Evolutionary conservation across 2,113 vertebrate species (phyloP).

Genomic region (Albula glossodonta): DNA sequence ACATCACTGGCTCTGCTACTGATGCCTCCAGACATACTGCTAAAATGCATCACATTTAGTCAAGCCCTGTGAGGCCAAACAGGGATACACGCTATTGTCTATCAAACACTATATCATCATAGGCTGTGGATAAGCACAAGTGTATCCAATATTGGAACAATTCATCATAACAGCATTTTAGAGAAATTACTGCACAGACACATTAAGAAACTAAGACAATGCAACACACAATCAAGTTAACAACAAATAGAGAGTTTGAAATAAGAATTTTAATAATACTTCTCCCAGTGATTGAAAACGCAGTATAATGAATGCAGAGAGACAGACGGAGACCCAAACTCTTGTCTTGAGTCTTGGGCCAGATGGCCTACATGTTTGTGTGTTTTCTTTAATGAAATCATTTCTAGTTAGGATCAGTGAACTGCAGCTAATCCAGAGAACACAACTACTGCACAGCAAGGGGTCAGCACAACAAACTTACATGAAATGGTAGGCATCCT

Average conservation of each 20-base stretch:
- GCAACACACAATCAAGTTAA: constrained; percentile 37
- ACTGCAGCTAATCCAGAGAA: not conserved
- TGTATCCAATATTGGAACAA: too few species aligned
- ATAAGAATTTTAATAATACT: not conserved
- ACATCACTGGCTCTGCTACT: constrained; percentile 16
- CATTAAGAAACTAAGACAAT: constrained; percentile 23
- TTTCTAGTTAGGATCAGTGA: not conserved
- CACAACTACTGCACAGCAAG: not conserved
- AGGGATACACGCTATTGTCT: not conserved
- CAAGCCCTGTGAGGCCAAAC: not conserved
- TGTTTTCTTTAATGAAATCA: constrained; percentile 6
- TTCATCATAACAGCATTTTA: not conserved
- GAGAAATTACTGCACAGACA: not conserved
- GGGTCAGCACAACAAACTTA: not conserved
- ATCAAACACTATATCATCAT: not conserved
- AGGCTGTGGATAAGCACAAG: not conserved
- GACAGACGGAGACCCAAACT: not conserved
- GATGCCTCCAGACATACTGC: constrained; percentile 28
- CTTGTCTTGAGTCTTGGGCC: not conserved
- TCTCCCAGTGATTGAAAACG: not conserved
- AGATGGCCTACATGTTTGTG: constrained; percentile 1
- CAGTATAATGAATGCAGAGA: not conserved
- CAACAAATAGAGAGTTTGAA: constrained; percentile 17
- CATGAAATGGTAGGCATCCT: not conserved
- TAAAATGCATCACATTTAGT: not conserved